Base-by-base conservation (phyloP, 2,888 invertebrate species). In the Trichopria drosophilae region DNA sequence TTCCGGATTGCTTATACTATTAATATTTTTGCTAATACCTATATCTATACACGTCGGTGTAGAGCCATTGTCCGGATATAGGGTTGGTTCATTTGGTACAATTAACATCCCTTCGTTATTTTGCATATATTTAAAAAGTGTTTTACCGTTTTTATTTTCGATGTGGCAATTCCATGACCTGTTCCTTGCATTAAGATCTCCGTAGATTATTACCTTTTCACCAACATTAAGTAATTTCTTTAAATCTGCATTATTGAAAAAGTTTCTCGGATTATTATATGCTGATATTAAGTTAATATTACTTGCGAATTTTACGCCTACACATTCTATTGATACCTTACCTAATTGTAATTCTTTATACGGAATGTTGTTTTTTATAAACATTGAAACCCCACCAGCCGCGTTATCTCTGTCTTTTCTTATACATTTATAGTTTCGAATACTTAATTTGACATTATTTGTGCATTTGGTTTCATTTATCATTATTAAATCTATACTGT, bases 21-120 rank as follows among this genome's bases (percentile, higher is more conserved):
- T 37, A 1, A 61, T 24, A 24, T 62, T 63, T 55, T 65, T 65
- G 12, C 53, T 62, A n/a, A 63, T 22, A 18, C 49, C 57, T 48
- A 65, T 54, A 29, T 64, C 60, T 50, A 64, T 59, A 19, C 57
- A 60, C 34, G 59, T 53, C 6, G 63, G 61, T 9, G 59, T 61
- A 2, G 18, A 53, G 13, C 47, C 52, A 16, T 60, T 66, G 3
- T 32, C 4, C 6, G 64, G 62, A 28, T 48, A 61, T 16, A 60
- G 53, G 7, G 62, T 66, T 2, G 58, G 62, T 39, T 53, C 51
- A n/a, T 59, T 34, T 3, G 62, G 55, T 35, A 42, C 58, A 12
- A 55, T 22, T 2, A 65, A 20, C 2, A 2, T 39, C 18, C 52
- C 59, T 23, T 60, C 61, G 26, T 53, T 60, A 13, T 57, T 40